Conservation (phyloP, 2,888 invertebrate species). For the Leptothorax acervorum region DNA sequence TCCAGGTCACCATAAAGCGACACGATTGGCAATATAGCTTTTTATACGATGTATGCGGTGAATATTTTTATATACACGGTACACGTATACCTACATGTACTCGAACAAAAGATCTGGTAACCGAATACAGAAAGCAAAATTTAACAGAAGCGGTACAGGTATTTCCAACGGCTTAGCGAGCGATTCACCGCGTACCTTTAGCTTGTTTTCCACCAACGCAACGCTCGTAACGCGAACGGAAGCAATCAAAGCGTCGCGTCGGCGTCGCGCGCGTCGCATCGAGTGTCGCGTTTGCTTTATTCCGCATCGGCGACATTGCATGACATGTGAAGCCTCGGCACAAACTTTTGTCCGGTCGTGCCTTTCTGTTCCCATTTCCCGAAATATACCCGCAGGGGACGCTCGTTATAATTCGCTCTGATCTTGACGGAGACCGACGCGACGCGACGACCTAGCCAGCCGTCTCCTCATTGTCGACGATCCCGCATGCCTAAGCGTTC, state of each 20-base stretch:
- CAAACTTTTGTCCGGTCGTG: slow-evolving; percentile 41
- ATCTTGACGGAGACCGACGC: slow-evolving; percentile 37
- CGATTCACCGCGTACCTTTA: slow-evolving; percentile 3
- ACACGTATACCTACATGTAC: neutral
- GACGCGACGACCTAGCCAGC: neutral
- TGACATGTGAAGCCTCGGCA: neutral
- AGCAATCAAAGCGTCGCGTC: slow-evolving; percentile 26
- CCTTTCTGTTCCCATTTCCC: slow-evolving; percentile 48
- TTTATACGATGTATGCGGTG: neutral
- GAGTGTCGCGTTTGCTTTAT: slow-evolving; percentile 37
- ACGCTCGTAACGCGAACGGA: slow-evolving; percentile 2
- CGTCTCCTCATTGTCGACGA: slow-evolving; percentile 59
- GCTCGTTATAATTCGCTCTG: slow-evolving; percentile 48
- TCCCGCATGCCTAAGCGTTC: slow-evolving; percentile 60
- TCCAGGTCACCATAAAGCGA: too few relatives aligned
- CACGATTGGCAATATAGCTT: neutral
- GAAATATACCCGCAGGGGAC: slow-evolving; percentile 35
- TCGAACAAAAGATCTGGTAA: neutral
- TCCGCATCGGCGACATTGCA: neutral
- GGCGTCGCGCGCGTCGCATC: neutral
- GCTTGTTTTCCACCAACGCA: slow-evolving; percentile 21
- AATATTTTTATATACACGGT: neutral
- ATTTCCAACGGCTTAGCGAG: slow-evolving; percentile 15
- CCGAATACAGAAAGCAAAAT: neutral
- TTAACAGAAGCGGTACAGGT: neutral